These are phyloP conservation scores for Callipepla californica DNA, from an alignment of 2,113 vertebrate genomes.

Conservation along the genomic window DNA sequence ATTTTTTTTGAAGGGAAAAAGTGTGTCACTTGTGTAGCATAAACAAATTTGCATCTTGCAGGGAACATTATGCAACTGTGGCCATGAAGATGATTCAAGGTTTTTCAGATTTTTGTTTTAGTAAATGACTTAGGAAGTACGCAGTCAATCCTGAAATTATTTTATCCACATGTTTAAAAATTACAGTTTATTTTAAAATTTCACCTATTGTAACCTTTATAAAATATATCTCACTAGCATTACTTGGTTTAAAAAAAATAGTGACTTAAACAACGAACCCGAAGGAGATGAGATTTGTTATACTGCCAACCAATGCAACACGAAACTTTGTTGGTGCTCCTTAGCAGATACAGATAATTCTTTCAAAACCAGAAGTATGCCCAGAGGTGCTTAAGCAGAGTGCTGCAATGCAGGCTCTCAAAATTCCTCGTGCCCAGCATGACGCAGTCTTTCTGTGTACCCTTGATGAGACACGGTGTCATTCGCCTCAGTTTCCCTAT, in stretches of 20 bases:
- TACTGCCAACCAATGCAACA: not conserved
- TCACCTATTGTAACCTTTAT: not conserved
- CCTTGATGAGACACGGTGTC: not conserved
- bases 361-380: not conserved
- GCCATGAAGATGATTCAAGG: not conserved
- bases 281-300: not conserved
- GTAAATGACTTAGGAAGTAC: not conserved
- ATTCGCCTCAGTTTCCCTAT: not conserved
- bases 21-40: not conserved
- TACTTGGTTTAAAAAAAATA: not conserved
- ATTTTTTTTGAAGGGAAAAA: not conserved
- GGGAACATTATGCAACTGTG: not conserved
- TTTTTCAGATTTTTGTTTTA: not conserved
- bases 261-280: not conserved
- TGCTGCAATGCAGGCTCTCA: not conserved
- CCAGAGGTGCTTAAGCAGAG: not conserved
- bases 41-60: slow-evolving; percentile 9
- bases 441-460: not conserved
- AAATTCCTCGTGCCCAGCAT: not conserved
- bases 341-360: not conserved
- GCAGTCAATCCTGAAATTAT: not conserved
- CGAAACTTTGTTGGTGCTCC: not conserved
- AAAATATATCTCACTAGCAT: not conserved
- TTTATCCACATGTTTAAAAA: not conserved
- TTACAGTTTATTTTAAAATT: not conserved